Base-by-base conservation (phyloP, 2,888 invertebrate genomes). In the Coelinius sp. region DNA sequence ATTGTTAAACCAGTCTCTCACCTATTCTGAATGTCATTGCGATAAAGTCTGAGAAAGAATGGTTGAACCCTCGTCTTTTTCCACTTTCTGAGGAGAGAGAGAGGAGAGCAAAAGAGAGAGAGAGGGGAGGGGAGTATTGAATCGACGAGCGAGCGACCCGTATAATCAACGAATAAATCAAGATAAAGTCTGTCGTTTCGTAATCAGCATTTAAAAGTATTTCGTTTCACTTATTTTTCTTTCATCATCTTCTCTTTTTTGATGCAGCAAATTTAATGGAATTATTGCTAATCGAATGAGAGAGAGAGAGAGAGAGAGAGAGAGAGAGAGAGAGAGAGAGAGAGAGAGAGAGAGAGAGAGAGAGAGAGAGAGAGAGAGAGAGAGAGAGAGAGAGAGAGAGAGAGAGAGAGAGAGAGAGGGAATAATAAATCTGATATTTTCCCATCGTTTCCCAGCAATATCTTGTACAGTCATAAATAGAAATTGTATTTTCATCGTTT, bases 91-190 rank as follows among this genome's bases (percentile, higher is more conserved):
- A n/a, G 41, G 41, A n/a, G 41, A 41, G 41, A 41, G 41, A n/a
- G 41, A n/a, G 12, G n/a, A 27, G 17, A 62, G 31, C 12, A 17
- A 24, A 24, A 53, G n/a, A 24, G 25, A 53, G 14, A 25, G 27
- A 25, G 53, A 25, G 27, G 24, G 25, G 5, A n/a, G 24, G 53
- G 59, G 49, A 17, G 62, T 69, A 68, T 68, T 68, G 59, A 68
- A 68, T 68, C 59, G 68, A 62, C 68, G 59, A 68, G 59, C 27
- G 59, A 59, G 68, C 59, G 59, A 68, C 56, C 68, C 59, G 68
- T 49, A 64, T 64, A 70, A 70, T 70, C 64, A 53, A 24, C 70
- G 38, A 38, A 70, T 70, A 70, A 70, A 70, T 70, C 70, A 70
- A 63, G 70, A 70, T 64, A 64, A 70, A 59, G n/a, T 38, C 63